Percentiles rank a stretch among this genome's conserved stretches.
Conservation (phyloP, 2,113 vertebrate species). For the Choloepus hoffmanni region DNA sequence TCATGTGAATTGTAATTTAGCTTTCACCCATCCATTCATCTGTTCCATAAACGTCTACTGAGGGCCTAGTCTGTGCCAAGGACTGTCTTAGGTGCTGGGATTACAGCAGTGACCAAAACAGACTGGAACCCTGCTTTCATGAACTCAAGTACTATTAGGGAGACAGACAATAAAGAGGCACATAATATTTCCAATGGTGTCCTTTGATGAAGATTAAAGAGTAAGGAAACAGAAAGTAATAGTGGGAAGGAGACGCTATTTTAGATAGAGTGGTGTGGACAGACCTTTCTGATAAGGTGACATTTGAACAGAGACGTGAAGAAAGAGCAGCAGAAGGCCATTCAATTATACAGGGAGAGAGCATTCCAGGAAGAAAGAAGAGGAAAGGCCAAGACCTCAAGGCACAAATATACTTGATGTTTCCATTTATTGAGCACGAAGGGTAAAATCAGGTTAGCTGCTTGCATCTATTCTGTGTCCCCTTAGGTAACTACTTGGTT, state of each 20-base stretch:
- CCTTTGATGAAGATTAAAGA: neutral
- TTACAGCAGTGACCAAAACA: neutral
- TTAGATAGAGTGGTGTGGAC: neutral
- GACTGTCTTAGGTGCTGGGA: neutral
- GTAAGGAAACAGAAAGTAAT: neutral
- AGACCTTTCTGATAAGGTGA: neutral
- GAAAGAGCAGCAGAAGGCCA: neutral
- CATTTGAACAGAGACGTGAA: slow-evolving; percentile 22
- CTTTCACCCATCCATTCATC: neutral
- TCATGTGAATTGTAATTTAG: neutral
- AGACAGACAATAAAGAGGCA: neutral
- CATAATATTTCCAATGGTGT: neutral
- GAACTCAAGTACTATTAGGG: neutral
- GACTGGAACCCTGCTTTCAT: accelerated
- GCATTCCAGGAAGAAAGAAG: neutral
- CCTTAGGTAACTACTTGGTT: neutral
- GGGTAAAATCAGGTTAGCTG: neutral
- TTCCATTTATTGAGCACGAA: slow-evolving; percentile 2
- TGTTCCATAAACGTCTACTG: neutral
- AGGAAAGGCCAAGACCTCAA: neutral
- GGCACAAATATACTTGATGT: neutral
- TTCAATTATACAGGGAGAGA: neutral
- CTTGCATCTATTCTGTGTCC: neutral
- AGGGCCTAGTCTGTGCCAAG: neutral
- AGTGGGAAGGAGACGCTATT: slow-evolving; percentile 10